These are phyloP conservation scores for Miichthys miiuy DNA, from an alignment of 2,797 vertebrate genomes.

Conservation along the genomic window DNA sequence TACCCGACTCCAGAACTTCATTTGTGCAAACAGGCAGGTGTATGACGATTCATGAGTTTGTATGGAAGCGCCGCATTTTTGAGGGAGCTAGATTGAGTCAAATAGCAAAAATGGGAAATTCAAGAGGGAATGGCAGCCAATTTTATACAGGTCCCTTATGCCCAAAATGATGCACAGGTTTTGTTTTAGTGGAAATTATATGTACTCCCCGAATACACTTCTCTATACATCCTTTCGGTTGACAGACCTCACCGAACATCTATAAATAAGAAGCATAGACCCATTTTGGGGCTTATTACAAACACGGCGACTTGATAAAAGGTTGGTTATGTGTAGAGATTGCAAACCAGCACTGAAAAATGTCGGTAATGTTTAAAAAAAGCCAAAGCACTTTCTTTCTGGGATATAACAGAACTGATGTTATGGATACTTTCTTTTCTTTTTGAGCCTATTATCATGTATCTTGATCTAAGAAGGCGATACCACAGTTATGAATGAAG, in stretches of 20 bases:
- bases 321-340: neutral
- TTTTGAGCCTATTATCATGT: neutral
- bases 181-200: slow-evolving; percentile 19
- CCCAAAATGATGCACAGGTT: slow-evolving; percentile 30
- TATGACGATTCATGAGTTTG: slow-evolving; percentile 9
- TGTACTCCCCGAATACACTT: neutral
- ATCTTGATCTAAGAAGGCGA: neutral
- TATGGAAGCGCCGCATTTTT: slow-evolving; percentile 5
- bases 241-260: slow-evolving; percentile 2
- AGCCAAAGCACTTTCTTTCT: neutral
- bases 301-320: slow-evolving; percentile 27
- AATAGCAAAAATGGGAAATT: slow-evolving; percentile 26
- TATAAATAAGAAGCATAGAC: slow-evolving; percentile 7
- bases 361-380: neutral
- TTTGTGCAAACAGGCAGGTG: slow-evolving; percentile 21
- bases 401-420: neutral
- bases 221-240: neutral
- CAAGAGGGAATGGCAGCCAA: slow-evolving; percentile 13
- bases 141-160: slow-evolving; percentile 5
- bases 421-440: neutral
- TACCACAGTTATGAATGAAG: neutral
- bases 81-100: slow-evolving; percentile 15
- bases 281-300: slow-evolving; percentile 24
- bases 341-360: neutral
- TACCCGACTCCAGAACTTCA: slow-evolving; percentile 10